Conservation (phyloP, 2,888 invertebrate species). For the Acheta domesticus region DNA sequence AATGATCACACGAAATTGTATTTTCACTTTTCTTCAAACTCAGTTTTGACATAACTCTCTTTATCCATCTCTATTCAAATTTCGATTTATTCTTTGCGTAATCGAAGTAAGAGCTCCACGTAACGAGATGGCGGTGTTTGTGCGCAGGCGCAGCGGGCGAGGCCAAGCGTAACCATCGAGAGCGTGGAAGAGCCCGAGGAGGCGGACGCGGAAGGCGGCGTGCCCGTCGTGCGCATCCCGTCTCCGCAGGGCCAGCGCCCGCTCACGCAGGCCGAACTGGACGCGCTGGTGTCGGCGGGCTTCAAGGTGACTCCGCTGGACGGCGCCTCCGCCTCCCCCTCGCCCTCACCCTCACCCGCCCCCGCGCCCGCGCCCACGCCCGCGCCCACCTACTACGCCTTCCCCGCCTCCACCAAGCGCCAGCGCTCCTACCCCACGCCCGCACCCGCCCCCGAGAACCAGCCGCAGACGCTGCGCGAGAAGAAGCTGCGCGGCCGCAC, state of each 20-base stretch:
- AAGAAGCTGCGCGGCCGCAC: neutral
- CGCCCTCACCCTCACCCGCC: neutral
- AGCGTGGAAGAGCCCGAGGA: neutral
- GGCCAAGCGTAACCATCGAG: no score
- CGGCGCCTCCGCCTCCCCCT: neutral
- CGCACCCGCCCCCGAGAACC: neutral
- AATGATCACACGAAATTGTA: no score
- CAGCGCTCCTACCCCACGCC: constrained; percentile 33
- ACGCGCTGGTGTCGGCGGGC: constrained; percentile 36
- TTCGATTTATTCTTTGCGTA: no score
- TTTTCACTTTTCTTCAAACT: no score
- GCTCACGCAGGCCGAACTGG: constrained; percentile 36
- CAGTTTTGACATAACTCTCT: no score
- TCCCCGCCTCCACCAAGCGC: constrained; percentile 28
- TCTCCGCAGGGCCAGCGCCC: constrained; percentile 37
- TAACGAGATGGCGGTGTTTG: no score
- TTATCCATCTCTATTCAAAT: no score
- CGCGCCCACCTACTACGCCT: constrained; percentile 28
- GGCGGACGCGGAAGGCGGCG: constrained; percentile 24
- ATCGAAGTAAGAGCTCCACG: no score
- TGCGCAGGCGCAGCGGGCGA: no score
- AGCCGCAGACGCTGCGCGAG: neutral
- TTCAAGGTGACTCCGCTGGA: constrained; percentile 35
- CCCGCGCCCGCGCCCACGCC: constrained; percentile 24
- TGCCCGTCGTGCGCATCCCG: constrained; percentile 36